phyloP scores from a whole-genome alignment of 1,140 invertebrate species.

The Zaprionus camerounensis region DNA sequence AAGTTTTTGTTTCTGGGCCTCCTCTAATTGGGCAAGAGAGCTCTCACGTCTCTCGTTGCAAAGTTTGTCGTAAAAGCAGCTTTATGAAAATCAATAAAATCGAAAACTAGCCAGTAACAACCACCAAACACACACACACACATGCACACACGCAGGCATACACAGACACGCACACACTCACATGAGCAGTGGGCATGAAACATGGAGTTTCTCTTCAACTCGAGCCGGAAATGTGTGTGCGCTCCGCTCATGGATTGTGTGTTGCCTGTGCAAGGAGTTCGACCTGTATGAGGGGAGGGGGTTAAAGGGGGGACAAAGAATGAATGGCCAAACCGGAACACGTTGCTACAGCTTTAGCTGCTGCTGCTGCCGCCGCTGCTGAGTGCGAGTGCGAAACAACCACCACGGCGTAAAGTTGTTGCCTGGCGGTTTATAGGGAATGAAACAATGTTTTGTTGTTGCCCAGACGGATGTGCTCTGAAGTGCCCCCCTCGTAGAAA shows the following conservation, averaged over 20 bases:
- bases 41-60: constrained; percentile 1
- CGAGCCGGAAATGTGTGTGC: constrained; percentile 74
- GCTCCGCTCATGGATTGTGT: constrained; percentile 53
- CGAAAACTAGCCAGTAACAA: constrained; percentile 74
- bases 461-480: constrained; percentile 57
- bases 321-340: constrained; percentile 61
- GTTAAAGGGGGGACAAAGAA: constrained; percentile 15
- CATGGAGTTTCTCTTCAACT: constrained; percentile 29
- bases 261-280: constrained; percentile 38
- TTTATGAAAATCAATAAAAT: constrained; percentile 82
- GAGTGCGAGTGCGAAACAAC: constrained; percentile 61
- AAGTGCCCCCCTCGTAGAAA: constrained; percentile 23
- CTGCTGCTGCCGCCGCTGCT: too few relatives aligned
- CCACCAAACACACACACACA: constrained; percentile 47
- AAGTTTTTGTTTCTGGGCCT: constrained; percentile 22
- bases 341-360: constrained; percentile 54
- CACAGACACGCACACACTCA: constrained; percentile 18
- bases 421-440: constrained; percentile 52
- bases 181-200: constrained; percentile 19
- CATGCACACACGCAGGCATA: constrained; percentile 4
- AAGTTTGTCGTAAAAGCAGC: constrained; percentile 58
- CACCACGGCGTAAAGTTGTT: constrained; percentile 58
- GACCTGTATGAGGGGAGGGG: constrained; percentile 12
- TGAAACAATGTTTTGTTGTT: constrained; percentile 72
- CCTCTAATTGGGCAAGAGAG: constrained; percentile 67